Evolutionary conservation across 2,113 vertebrate species (phyloP), one percentile per base, ranked within the genome.

Genomic region (Oplegnathus fasciatus): DNA sequence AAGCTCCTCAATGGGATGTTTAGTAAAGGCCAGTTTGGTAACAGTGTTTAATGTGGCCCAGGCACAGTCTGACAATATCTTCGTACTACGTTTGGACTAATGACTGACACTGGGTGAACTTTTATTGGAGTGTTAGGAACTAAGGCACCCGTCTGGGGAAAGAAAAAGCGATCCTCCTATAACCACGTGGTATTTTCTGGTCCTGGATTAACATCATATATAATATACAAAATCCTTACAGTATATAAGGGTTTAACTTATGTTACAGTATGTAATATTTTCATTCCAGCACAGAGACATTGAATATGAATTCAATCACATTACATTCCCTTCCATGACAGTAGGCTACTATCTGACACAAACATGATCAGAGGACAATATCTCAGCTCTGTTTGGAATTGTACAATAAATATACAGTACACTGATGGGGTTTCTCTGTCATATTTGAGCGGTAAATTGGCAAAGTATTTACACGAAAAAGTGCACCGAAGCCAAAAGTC

Each of bases 361-460:
- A 76, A 83, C 71, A 85, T 44, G 48, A 75, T 72, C 70, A 81
- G 80, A 65, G 70, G 76, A 83, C 80, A 85, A 78, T 28, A 84
- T 85, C 82, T 92, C 65, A 52, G 74, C 78, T 89, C 89, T 87
- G 88, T 71, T 88, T 91, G 80, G 86, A 91, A 50, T 90, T 87
- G 88, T 91, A 94, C 86, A 94, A 93, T 95, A 94, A 95, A 94
- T 94, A 94, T 94, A 93, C 93, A 94, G 93, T 94, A 94, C 93
- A 82, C 89, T 37, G 91, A 93, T 84, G 88, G 66, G 82, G 22
- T 75, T 86, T 78, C 76, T 90, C 75, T 84, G 77, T 83, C 79
- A 13, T 68, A 70, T 80, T 75, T 77, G 80, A 91, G 83, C 71
- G 74, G 58, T 76, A 84, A 78, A 76, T 87, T 90, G 82, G 87